Evolutionary conservation across 2,797 vertebrate species (phyloP).

Genomic region (Ceyx erithaca): DNA sequence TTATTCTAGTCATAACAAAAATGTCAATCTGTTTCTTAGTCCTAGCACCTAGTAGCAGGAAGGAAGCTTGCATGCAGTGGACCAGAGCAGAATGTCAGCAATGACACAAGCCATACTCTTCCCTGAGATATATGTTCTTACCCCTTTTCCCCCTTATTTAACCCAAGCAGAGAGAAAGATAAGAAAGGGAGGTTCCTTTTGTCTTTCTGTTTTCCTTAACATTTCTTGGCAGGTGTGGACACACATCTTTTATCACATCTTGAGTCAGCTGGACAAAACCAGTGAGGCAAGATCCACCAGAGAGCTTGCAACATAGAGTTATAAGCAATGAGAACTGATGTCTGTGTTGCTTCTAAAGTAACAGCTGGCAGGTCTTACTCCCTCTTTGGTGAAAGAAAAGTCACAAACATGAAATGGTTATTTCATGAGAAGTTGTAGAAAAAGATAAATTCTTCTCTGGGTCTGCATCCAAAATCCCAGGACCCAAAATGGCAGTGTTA

Average conservation of each 20-base stretch:
- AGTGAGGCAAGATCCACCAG: neutral
- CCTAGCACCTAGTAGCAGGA: neutral
- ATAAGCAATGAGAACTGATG: accelerated
- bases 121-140: neutral
- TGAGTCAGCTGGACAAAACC: neutral
- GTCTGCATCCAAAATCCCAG: neutral
- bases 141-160: neutral
- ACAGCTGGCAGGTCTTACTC: neutral
- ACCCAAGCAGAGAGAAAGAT: neutral
- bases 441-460: neutral
- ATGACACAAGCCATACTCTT: neutral
- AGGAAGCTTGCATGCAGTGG: neutral
- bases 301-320: neutral
- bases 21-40: neutral
- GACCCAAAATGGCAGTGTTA: neutral
- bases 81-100: neutral
- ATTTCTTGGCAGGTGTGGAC: neutral
- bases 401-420: neutral
- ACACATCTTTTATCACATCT: neutral
- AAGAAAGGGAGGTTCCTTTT: neutral
- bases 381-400: neutral
- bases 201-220: neutral
- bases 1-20: neutral
- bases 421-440: neutral
- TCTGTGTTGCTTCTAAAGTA: neutral